phyloP scores from a whole-genome alignment of 2,113 vertebrate species.

The Chamaetylas fuelleborni region DNA sequence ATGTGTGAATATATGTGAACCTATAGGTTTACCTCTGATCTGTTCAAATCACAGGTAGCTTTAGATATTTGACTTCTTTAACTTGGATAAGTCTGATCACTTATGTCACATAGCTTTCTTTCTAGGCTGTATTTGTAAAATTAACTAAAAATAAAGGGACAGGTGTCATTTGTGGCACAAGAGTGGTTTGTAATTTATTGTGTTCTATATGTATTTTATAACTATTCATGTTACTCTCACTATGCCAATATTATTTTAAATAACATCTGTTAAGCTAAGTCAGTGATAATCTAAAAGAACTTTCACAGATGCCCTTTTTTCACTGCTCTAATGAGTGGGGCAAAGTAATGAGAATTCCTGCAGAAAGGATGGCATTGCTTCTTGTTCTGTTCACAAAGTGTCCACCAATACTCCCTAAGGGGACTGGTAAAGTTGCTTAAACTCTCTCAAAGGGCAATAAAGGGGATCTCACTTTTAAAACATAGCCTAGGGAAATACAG shows the following conservation, averaged over 20 bases:
- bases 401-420: background rate
- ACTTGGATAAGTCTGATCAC: background rate
- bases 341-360: background rate
- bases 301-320: background rate
- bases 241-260: background rate
- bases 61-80: background rate
- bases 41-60: background rate
- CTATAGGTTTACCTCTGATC: background rate
- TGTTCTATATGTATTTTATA: background rate
- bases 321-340: background rate
- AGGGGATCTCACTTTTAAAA: conserved; percentile 51
- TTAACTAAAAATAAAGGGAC: background rate
- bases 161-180: background rate
- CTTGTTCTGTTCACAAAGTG: background rate
- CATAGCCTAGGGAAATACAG: conserved; percentile 42
- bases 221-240: background rate
- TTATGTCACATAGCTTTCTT: background rate
- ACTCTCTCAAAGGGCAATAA: conserved; percentile 48
- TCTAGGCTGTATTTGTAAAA: background rate
- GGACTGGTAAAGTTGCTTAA: conserved; percentile 36
- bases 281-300: background rate
- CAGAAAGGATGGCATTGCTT: background rate
- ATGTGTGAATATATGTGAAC: rapidly evolving
- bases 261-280: background rate
- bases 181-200: background rate